Conservation (phyloP, 1,140 invertebrate genomes). For the Penaeus japonicus region DNA sequence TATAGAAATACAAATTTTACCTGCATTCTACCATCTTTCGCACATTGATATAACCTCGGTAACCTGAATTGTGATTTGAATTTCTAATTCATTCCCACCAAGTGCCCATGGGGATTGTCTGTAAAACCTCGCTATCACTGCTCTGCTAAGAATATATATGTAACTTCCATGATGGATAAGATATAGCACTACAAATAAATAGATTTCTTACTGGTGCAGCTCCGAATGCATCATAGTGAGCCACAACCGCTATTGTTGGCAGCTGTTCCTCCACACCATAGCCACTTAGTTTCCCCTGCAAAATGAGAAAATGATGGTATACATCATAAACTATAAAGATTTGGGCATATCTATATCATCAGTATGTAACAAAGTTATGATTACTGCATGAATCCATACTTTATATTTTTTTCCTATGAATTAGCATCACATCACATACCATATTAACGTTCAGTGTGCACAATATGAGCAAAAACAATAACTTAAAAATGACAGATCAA, state of each 20-base stretch:
- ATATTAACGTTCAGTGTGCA: neutral
- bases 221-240: slow-evolving; percentile 92
- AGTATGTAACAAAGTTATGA: neutral
- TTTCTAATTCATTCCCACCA: too few species aligned
- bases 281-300: slow-evolving; percentile 86
- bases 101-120: too few species aligned
- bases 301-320: slow-evolving; percentile 53
- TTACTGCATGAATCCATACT: neutral
- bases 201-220: slow-evolving; percentile 80
- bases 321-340: too few species aligned
- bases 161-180: too few species aligned
- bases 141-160: too few species aligned
- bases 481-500: neutral
- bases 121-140: too few species aligned
- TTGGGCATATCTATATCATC: too few species aligned
- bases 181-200: neutral
- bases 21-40: too few species aligned
- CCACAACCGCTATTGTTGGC: slow-evolving; percentile 87
- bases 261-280: slow-evolving; percentile 79
- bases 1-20: too few species aligned
- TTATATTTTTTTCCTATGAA: neutral
- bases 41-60: too few species aligned
- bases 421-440: neutral
- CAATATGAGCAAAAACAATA: neutral
- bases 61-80: too few species aligned